A percentile compares a stretch with the other conserved stretches of the same genome.
phyloP scores from a whole-genome alignment of 2,888 invertebrate genomes.

The Drosophila infuscata region DNA sequence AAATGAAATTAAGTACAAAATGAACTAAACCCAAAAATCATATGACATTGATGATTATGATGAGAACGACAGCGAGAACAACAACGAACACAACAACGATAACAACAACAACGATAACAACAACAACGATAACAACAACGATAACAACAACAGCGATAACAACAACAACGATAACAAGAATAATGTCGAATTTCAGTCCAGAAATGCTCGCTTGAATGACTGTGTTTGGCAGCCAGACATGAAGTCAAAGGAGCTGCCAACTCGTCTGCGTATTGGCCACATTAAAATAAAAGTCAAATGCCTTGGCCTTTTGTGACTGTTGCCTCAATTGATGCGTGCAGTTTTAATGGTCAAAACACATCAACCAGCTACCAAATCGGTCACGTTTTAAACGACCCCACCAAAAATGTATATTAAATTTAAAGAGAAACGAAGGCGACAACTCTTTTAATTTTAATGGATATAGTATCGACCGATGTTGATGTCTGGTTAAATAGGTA shows the following conservation, averaged over 20 bases:
- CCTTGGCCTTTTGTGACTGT: conserved; percentile 43
- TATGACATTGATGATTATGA: conserved; percentile 74
- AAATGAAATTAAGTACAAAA: conserved; percentile 75
- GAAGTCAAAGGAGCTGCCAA: conserved; percentile 6
- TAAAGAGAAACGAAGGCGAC: background rate
- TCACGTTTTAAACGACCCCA: conserved; percentile 34
- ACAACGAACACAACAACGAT: background rate
- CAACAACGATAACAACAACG: background rate
- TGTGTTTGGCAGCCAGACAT: conserved; percentile 43
- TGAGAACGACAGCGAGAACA: conserved; percentile 10
- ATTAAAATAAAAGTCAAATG: conserved; percentile 69
- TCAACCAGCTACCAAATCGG: conserved; percentile 49
- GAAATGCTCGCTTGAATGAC: conserved; percentile 59
- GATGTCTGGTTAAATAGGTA: background rate
- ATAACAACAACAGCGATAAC: background rate
- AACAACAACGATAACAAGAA: background rate
- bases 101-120: background rate
- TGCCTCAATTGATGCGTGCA: conserved; percentile 65
- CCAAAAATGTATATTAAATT: background rate
- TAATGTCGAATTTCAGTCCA: conserved; percentile 26
- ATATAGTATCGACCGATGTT: background rate
- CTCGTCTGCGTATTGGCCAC: conserved; percentile 41
- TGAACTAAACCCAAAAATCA: conserved; percentile 62
- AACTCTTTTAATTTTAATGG: background rate
- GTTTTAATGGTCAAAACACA: conserved; percentile 72